Conservation (phyloP, 1,140 invertebrate genomes). For the Eueides isabella region DNA sequence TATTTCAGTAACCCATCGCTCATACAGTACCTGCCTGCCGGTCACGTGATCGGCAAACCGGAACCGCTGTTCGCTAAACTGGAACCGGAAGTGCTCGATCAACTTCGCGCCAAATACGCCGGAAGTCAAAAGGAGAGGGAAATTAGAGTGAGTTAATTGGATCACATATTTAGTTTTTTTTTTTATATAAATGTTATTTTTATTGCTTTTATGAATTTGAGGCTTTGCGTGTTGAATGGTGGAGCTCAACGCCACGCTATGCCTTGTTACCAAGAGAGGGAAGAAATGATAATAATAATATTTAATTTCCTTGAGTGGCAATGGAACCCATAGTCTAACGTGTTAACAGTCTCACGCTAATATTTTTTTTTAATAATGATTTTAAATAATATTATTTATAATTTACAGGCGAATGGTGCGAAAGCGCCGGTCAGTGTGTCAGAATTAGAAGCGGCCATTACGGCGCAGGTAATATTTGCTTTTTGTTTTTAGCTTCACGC, state of each 20-base stretch:
- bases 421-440: conserved; percentile 15
- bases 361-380: background rate
- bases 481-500: too few species aligned
- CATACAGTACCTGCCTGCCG: conserved; percentile 86
- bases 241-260: too few species aligned
- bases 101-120: conserved; percentile 90
- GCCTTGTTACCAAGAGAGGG: too few species aligned
- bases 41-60: conserved; percentile 95
- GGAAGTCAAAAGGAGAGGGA: conserved; percentile 79
- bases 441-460: conserved; percentile 39
- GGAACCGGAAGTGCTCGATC: conserved; percentile 87
- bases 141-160: conserved; percentile 42
- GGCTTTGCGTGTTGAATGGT: too few species aligned
- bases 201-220: too few species aligned
- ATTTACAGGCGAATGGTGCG: conserved; percentile 23
- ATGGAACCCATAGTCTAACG: too few species aligned
- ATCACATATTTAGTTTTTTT: too few species aligned
- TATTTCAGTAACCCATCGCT: conserved; percentile 82
- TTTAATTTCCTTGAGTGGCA: too few species aligned
- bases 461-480: conserved; percentile 34
- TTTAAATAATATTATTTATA: background rate
- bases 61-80: conserved; percentile 94
- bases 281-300: too few species aligned
- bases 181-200: background rate
- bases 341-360: too few species aligned